Conservation (phyloP, 2,797 vertebrate species). For the Sebastes alutus region DNA sequence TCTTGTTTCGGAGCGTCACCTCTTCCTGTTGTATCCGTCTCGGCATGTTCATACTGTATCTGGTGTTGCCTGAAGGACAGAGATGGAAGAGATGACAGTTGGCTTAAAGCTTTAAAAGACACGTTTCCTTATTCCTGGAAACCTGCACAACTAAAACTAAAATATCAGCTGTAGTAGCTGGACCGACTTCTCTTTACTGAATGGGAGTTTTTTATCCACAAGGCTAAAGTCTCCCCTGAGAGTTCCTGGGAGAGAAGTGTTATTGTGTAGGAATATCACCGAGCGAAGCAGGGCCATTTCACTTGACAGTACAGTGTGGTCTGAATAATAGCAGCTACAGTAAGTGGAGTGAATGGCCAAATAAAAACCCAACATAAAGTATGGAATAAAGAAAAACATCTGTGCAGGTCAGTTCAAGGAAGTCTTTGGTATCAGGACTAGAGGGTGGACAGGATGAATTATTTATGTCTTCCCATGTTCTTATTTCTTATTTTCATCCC, state of each 20-base stretch:
- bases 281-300: conserved; percentile 9
- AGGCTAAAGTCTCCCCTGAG: conserved; percentile 23
- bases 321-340: conserved; percentile 17
- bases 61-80: neutral
- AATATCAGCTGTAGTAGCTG: neutral
- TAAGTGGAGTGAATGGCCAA: neutral
- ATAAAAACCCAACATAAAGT: neutral
- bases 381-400: neutral
- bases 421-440: neutral
- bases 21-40: neutral
- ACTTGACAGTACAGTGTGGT: neutral
- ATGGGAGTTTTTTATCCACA: conserved; percentile 21
- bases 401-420: neutral
- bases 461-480: neutral
- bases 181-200: conserved; percentile 1
- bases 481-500: neutral
- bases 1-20: neutral
- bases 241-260: neutral
- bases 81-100: neutral
- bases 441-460: neutral
- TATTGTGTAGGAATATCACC: conserved; percentile 17
- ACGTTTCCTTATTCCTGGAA: neutral
- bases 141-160: neutral
- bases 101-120: neutral
- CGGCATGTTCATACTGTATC: neutral